phyloP scores from a whole-genome alignment of 2,113 vertebrate genomes.

The Budorcas taxicolor region DNA sequence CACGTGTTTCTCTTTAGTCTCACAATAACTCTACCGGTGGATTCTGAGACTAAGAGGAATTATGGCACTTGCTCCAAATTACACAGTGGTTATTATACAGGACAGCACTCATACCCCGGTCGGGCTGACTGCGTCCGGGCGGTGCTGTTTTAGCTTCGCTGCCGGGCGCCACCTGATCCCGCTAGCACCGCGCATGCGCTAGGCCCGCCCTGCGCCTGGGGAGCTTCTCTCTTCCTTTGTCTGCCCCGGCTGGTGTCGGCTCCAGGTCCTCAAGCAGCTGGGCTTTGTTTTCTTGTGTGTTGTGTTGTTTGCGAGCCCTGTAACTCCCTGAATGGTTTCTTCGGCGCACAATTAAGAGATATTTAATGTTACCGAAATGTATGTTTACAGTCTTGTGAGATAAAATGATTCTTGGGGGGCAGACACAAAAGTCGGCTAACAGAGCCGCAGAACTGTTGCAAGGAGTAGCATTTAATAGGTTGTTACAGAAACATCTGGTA shows the following conservation, averaged over 20 bases:
- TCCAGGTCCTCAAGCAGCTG: fast-evolving
- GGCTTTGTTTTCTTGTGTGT: background rate
- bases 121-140: fast-evolving
- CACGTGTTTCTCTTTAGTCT: background rate
- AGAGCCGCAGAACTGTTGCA: background rate
- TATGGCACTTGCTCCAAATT: background rate
- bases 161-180: background rate
- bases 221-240: background rate
- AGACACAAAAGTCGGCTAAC: background rate
- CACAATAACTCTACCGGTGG: background rate
- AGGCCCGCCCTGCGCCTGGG: fast-evolving
- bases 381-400: background rate
- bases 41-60: background rate
- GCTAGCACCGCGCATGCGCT: background rate
- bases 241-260: background rate
- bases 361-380: background rate
- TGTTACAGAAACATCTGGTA: background rate
- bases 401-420: background rate
- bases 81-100: background rate
- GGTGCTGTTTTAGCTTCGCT: fast-evolving
- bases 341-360: background rate
- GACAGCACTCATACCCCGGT: background rate
- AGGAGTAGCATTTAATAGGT: background rate
- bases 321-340: background rate
- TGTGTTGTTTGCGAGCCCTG: background rate